Evolutionary conservation across 2,113 vertebrate species (phyloP), one percentile per base, ranked within the genome.

Genomic region (Anarrhichthys ocellatus): DNA sequence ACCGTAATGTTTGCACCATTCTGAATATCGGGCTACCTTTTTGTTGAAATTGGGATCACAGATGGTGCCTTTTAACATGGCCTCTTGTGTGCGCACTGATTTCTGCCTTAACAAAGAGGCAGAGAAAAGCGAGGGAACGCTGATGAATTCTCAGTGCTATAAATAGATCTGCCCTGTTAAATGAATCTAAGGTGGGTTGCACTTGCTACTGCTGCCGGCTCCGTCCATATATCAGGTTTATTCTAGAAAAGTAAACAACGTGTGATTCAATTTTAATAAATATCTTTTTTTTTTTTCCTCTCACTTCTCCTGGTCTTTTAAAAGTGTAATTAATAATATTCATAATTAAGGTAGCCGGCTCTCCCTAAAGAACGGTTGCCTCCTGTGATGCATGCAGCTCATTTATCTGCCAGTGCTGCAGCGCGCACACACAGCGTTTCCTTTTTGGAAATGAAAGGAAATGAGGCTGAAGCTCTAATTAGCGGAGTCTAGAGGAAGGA

Each of bases 111-210:
- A 87, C 74, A 81, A 76, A 52, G 69, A 85, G 83, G 65, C 76
- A 76, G 54, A 73, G 77, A 70, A 66, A 70, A 61, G 72, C 77
- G 71, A 73, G 24, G 17, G 36, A 70, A 52, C 10, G 18, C 70
- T 83, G 88, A 90, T 92, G 82, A 89, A 77, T 91, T 86, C 72
- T 76, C 73, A 81, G 42, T 80, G 76, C 90, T 94, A 91, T 93
- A 92, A 93, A 93, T 93, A 93, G 92, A 92, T 92, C 88, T 90
- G 87, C 72, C 85, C 86, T 70, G 83, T 89, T 84, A 86, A 89
- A 92, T 90, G 81, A 59, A 79, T 88, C 78, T 80, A 56, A 83
- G 68, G 74, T 68, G 74, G 32, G 32, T 77, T 63, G 48, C 69
- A 59, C 66, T 36, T 15, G 68, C 78, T 76, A 38, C 74, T 73